These are phyloP conservation scores for Suillia variegata DNA, from an alignment of 2,888 invertebrate genomes.

Conservation along the genomic window DNA sequence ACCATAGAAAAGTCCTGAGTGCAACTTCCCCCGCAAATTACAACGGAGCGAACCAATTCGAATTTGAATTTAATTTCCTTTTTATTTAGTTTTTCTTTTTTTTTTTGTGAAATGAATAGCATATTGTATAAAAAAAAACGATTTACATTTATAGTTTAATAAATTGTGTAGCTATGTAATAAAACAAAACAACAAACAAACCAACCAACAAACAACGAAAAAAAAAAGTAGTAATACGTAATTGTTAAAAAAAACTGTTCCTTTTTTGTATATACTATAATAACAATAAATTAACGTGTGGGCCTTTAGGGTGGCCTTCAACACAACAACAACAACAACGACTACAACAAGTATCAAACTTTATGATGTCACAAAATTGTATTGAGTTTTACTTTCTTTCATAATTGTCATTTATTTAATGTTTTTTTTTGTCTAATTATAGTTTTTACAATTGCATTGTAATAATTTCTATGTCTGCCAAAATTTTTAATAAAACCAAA, in stretches of 20 bases:
- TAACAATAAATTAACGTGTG: conserved; percentile 1
- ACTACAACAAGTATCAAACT: not conserved
- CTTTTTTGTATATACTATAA: conserved; percentile 52
- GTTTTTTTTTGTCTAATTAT: not conserved
- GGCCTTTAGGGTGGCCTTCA: not conserved
- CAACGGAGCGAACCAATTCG: conserved; percentile 14
- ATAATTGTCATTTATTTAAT: not conserved
- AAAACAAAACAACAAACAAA: too few relatives aligned
- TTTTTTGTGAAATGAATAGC: conserved; percentile 40
- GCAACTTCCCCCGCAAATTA: conserved; percentile 16
- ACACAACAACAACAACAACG: conserved; percentile 6
- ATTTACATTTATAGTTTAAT: conserved; percentile 54
- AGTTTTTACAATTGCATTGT: not conserved
- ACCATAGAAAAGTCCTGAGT: conserved; percentile 29
- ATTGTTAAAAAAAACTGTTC: conserved; percentile 43
- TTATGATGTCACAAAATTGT: too few relatives aligned
- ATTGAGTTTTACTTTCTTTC: too few relatives aligned
- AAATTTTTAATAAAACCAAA: not conserved
- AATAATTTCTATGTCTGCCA: not conserved
- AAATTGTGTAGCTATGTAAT: conserved; percentile 36
- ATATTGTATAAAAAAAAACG: conserved; percentile 39
- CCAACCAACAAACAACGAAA: too few relatives aligned
- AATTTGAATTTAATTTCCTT: conserved; percentile 26
- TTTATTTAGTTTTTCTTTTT: conserved; percentile 43
- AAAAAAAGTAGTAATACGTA: conserved; percentile 2